phyloP scores from a whole-genome alignment of 2,888 invertebrate species.

The Drosophila phalerata region DNA sequence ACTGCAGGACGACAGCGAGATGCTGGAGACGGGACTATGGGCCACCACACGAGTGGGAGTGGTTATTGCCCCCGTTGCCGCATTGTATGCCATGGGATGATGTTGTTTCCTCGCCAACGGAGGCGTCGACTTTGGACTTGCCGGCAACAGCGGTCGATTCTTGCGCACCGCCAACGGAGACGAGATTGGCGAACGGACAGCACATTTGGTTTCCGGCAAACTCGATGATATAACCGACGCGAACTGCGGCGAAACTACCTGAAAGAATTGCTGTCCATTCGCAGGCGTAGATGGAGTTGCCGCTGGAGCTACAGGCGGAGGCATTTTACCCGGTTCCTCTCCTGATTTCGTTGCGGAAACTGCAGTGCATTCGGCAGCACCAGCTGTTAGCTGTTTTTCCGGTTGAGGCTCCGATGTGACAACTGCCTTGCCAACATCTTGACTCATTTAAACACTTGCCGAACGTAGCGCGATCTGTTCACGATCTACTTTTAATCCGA shows the following conservation, averaged over 20 bases:
- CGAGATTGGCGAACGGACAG: slow-evolving; percentile 79
- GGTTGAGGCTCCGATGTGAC: slow-evolving; percentile 26
- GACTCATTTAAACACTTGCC: slow-evolving; percentile 80
- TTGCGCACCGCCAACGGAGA: slow-evolving; percentile 79
- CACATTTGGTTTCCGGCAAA: slow-evolving; percentile 74
- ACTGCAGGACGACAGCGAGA: slow-evolving; percentile 84
- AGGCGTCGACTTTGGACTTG: slow-evolving; percentile 82
- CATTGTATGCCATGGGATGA: slow-evolving; percentile 77
- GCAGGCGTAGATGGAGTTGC: slow-evolving; percentile 30
- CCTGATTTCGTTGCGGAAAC: slow-evolving; percentile 37
- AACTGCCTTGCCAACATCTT: slow-evolving; percentile 64
- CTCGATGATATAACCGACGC: slow-evolving; percentile 76
- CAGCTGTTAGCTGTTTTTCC: slow-evolving; percentile 32
- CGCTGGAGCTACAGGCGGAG: slow-evolving; percentile 58
- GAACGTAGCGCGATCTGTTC: not conserved
- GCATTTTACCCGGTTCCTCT: slow-evolving; percentile 56
- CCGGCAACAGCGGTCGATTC: slow-evolving; percentile 69
- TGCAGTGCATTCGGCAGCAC: not conserved
- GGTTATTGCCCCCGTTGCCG: slow-evolving; percentile 71
- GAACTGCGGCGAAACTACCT: slow-evolving; percentile 81
- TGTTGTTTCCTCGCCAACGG: slow-evolving; percentile 81
- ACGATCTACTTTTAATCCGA: slow-evolving; percentile 9
- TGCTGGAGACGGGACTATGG: slow-evolving; percentile 81
- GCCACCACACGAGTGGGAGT: slow-evolving; percentile 75
- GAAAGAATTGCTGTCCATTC: slow-evolving; percentile 74